Conservation (phyloP, 1,140 invertebrate species). For the Lasioglossum baleicum region DNA sequence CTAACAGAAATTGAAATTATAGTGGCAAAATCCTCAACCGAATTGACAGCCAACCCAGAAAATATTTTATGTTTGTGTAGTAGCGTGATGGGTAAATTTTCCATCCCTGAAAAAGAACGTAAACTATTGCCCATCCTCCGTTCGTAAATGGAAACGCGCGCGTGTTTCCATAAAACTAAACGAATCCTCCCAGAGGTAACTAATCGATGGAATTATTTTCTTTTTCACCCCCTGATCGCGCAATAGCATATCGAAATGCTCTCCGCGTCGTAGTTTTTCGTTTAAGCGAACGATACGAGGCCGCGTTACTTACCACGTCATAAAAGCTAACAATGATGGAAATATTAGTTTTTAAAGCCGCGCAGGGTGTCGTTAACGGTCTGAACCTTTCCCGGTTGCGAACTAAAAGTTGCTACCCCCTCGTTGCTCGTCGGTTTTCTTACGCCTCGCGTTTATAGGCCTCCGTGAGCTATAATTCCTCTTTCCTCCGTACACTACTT, state of each 20-base stretch:
- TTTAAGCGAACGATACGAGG: slow-evolving; percentile 54
- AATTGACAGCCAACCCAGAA: neutral
- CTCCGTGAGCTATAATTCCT: slow-evolving; percentile 44
- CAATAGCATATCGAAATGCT: neutral
- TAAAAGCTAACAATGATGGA: slow-evolving; percentile 78
- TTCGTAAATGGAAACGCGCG: neutral
- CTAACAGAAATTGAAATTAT: neutral
- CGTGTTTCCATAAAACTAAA: neutral
- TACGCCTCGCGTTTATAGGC: slow-evolving; percentile 35
- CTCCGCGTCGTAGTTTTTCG: slow-evolving; percentile 17
- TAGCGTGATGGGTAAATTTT: neutral
- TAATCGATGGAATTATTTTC: slow-evolving; percentile 1
- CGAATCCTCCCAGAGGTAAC: neutral
- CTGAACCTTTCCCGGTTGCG: slow-evolving; percentile 47
- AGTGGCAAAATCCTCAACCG: neutral
- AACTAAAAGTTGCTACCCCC: slow-evolving; percentile 53
- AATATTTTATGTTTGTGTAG: neutral
- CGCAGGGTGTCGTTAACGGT: slow-evolving; percentile 74
- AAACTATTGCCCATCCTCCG: neutral
- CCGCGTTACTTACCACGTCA: slow-evolving; percentile 54
- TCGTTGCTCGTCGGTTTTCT: slow-evolving; percentile 56
- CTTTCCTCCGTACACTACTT: slow-evolving; percentile 9
- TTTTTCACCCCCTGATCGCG: neutral
- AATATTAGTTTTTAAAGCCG: slow-evolving; percentile 77
- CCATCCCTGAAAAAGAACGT: neutral